A percentile compares a stretch with the other conserved stretches of the same genome.
These are phyloP conservation scores for Piezodorus guildinii DNA, from an alignment of 1,140 invertebrate genomes.

Conservation along the genomic window DNA sequence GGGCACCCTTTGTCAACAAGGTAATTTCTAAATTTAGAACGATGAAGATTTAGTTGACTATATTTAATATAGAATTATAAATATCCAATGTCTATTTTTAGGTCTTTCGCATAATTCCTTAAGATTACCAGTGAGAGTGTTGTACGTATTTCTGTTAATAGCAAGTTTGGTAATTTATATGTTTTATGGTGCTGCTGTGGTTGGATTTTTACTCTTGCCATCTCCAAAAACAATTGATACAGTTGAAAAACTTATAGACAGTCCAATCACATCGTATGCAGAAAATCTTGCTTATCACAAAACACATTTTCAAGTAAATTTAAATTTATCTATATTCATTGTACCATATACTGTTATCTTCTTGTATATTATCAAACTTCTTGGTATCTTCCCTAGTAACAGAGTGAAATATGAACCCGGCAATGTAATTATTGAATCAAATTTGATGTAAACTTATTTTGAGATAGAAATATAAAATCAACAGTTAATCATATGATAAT, in stretches of 20 bases:
- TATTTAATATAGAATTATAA: neutral
- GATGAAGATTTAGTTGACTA: too few relatives aligned
- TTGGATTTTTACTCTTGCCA: constrained; percentile 8
- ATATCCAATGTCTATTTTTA: neutral
- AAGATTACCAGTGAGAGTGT: neutral
- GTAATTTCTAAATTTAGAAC: neutral
- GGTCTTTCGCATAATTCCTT: neutral
- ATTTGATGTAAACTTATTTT: too few relatives aligned
- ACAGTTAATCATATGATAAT: too few relatives aligned
- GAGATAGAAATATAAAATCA: too few relatives aligned
- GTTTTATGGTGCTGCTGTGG: constrained; percentile 13
- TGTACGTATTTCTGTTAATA: constrained; percentile 5
- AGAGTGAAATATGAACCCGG: too few relatives aligned
- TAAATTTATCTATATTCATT: too few relatives aligned
- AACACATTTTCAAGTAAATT: neutral
- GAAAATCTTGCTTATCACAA: constrained; percentile 8
- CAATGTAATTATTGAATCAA: too few relatives aligned
- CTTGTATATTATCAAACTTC: too few relatives aligned
- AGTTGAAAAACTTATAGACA: constrained; percentile 7
- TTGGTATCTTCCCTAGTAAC: too few relatives aligned
- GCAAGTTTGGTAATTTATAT: neutral
- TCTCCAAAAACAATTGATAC: constrained; percentile 17
- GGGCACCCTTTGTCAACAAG: constrained; percentile 4
- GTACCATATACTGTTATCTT: too few relatives aligned
- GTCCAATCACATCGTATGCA: neutral